These are phyloP conservation scores for Drosophila dunni DNA, from an alignment of 1,140 invertebrate species.

Conservation along the genomic window DNA sequence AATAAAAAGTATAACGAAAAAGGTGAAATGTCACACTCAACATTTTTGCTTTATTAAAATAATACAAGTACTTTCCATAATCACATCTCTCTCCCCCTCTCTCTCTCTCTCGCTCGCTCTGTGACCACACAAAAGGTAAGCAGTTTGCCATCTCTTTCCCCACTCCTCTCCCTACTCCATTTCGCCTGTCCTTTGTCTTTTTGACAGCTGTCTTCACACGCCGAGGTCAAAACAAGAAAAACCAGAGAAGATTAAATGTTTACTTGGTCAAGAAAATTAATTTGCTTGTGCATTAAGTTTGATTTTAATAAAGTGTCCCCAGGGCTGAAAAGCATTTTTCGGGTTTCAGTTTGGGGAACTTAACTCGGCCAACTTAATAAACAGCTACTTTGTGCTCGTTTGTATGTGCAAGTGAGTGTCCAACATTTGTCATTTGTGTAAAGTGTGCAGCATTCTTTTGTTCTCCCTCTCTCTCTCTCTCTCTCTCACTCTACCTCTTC, in stretches of 20 bases:
- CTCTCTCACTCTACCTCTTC: neutral
- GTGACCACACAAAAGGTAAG: neutral
- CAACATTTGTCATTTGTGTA: slow-evolving; percentile 76
- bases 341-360: neutral
- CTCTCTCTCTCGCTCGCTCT: neutral
- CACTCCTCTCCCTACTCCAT: slow-evolving; percentile 1
- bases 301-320: slow-evolving; percentile 79
- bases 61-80: slow-evolving; percentile 58
- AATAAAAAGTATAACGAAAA: neutral
- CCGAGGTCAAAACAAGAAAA: neutral
- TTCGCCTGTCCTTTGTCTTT: slow-evolving; percentile 14
- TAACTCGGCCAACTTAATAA: slow-evolving; percentile 64
- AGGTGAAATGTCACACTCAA: slow-evolving; percentile 79
- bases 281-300: slow-evolving; percentile 71
- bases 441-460: slow-evolving; percentile 66
- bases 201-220: slow-evolving; percentile 69
- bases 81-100: slow-evolving; percentile 16
- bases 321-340: slow-evolving; percentile 39
- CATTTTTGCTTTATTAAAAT: slow-evolving; percentile 80
- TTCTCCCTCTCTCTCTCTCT: neutral
- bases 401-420: slow-evolving; percentile 32
- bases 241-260: slow-evolving; percentile 68
- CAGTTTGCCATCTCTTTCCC: neutral
- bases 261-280: slow-evolving; percentile 71
- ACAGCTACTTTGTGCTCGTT: slow-evolving; percentile 45